Evolutionary conservation across 2,113 vertebrate genomes (phyloP).

Genomic region (Manacus vitellinus): DNA sequence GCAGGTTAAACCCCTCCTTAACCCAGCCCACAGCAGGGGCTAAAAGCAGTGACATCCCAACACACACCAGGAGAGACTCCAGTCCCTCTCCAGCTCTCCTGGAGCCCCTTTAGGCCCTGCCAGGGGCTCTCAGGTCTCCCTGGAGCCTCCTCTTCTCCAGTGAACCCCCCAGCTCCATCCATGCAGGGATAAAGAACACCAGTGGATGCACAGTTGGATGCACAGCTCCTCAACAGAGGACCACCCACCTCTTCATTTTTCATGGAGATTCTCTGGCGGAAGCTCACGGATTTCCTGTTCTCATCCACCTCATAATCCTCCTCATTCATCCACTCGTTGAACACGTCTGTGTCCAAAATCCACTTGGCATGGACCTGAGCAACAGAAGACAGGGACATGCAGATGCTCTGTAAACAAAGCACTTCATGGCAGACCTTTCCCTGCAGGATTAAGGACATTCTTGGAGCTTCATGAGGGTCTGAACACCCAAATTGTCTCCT

Average conservation of each 20-base stretch:
- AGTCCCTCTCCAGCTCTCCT: not conserved
- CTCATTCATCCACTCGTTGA: conserved; percentile 99
- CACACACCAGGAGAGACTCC: not conserved
- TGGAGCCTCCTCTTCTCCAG: not conserved
- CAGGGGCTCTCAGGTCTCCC: not conserved
- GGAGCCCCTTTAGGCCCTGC: not conserved
- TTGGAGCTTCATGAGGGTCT: not conserved
- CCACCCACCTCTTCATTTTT: conserved; percentile 90
- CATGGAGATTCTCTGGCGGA: conserved; percentile 89
- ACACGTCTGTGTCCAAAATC: conserved; percentile 92
- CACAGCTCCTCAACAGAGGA: not conserved
- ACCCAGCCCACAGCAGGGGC: not conserved
- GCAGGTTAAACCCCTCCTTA: not conserved
- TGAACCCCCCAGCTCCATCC: not conserved
- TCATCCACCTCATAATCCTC: conserved; percentile 98
- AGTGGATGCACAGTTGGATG: too few relatives aligned
- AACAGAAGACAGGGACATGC: rapidly evolving
- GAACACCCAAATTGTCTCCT: rapidly evolving
- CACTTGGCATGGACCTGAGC: conserved; percentile 92
- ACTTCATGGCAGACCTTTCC: not conserved
- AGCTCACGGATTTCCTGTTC: conserved; percentile 87
- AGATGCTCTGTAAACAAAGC: not conserved
- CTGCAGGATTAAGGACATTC: rapidly evolving
- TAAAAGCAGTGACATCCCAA: not conserved
- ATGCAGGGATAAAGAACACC: not conserved